Percentiles rank a stretch among this genome's conserved stretches.
phyloP scores from a whole-genome alignment of 2,797 vertebrate genomes.

The Coluber constrictor region DNA sequence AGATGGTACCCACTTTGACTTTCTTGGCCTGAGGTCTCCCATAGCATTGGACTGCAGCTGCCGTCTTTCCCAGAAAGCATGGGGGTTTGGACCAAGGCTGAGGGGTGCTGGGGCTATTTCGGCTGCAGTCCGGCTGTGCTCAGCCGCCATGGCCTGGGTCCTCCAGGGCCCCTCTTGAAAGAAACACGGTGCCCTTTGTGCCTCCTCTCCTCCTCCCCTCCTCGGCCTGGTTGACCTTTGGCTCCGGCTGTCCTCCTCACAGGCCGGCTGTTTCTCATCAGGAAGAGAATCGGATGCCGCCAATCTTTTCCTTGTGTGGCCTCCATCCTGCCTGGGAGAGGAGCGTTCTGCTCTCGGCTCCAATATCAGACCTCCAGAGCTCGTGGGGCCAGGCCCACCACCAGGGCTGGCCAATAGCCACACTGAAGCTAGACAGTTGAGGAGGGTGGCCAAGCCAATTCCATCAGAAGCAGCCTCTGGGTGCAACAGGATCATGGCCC shows the following conservation, averaged over 20 bases:
- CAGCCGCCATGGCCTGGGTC: neutral
- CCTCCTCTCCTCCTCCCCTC: neutral
- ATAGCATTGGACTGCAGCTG: neutral
- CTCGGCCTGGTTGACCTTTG: conserved; percentile 42
- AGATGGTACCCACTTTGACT: neutral
- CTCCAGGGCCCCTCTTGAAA: neutral
- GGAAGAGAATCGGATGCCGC: conserved; percentile 62
- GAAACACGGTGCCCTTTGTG: neutral
- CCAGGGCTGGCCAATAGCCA: conserved; percentile 59
- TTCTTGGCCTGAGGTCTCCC: neutral
- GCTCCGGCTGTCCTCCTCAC: conserved; percentile 49
- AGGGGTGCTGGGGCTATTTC: neutral
- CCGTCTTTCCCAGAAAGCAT: neutral
- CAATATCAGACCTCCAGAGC: conserved; percentile 63
- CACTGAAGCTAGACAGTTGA: conserved; percentile 29
- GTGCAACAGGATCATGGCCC: neutral
- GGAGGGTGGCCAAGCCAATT: neutral
- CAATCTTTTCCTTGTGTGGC: conserved; percentile 50
- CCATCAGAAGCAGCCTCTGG: neutral
- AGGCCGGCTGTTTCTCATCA: conserved; percentile 63
- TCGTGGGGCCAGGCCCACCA: conserved; percentile 58
- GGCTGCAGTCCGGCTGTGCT: neutral
- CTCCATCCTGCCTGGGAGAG: conserved; percentile 60
- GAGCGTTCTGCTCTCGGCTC: conserved; percentile 61
- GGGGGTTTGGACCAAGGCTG: neutral